These are phyloP conservation scores for Pachyuromys duprasi DNA, from an alignment of 2,797 vertebrate species.

Conservation along the genomic window DNA sequence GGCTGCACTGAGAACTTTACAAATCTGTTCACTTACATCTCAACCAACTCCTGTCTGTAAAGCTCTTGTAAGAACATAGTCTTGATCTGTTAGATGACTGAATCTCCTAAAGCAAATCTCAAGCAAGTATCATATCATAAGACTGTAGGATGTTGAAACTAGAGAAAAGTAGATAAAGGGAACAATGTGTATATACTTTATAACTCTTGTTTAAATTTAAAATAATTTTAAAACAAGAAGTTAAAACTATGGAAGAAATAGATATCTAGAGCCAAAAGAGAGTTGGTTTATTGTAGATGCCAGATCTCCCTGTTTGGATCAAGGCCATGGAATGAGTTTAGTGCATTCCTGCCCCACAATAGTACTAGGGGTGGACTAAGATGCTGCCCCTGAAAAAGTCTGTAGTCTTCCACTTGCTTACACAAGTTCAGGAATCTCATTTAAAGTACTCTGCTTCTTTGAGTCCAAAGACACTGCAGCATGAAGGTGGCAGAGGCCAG, in stretches of 20 bases:
- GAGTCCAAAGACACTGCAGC: neutral
- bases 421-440: neutral
- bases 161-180: neutral
- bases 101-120: constrained; percentile 26
- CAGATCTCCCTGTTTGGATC: neutral
- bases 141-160: neutral
- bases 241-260: neutral
- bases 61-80: neutral
- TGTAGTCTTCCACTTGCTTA: neutral
- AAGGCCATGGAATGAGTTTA: neutral
- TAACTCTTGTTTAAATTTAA: constrained; percentile 24
- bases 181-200: neutral
- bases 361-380: neutral
- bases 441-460: neutral
- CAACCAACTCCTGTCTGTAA: neutral
- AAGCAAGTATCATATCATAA: neutral
- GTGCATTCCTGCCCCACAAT: neutral
- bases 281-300: neutral
- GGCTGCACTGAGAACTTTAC: neutral
- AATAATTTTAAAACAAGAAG: constrained; percentile 32
- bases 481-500: neutral
- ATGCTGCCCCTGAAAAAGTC: neutral
- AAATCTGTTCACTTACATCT: neutral
- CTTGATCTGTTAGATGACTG: neutral
- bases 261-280: neutral